Conservation (phyloP, 2,888 invertebrate genomes). For the Acanthosoma haemorrhoidale region DNA sequence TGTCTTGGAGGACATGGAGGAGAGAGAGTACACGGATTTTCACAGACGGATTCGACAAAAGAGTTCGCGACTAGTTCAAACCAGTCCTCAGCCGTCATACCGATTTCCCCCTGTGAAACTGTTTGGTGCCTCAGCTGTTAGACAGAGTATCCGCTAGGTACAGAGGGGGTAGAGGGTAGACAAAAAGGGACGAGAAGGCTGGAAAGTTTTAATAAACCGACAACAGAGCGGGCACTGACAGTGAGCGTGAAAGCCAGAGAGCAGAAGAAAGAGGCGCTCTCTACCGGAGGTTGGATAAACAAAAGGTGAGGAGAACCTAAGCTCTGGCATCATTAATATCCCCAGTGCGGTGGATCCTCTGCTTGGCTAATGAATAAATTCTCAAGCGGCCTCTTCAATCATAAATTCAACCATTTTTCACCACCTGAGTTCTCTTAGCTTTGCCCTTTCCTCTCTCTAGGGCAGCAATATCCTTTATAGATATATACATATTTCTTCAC, state of each 20-base stretch:
- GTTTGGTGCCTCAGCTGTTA: no score
- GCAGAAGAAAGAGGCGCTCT: constrained; percentile 3
- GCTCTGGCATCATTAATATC: constrained; percentile 6
- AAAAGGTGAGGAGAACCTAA: constrained; percentile 10
- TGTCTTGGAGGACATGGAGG: no score
- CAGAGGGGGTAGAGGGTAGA: background rate
- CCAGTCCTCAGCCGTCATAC: no score
- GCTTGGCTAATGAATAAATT: constrained; percentile 14
- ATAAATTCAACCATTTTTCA: background rate
- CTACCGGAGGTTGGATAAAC: no score
- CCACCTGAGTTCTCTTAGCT: no score
- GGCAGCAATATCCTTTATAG: background rate
- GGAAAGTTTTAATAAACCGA: constrained; percentile 12
- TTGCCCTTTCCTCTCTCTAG: no score
- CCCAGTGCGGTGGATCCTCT: no score
- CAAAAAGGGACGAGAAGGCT: constrained; percentile 6
- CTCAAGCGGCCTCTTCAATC: background rate
- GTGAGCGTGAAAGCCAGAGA: background rate
- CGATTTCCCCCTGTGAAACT: no score
- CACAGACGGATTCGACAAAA: no score
- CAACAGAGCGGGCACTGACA: background rate
- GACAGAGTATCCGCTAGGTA: no score
- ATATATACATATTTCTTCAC: background rate
- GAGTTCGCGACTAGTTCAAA: no score
- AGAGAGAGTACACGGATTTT: no score